These are phyloP conservation scores for Limenitis arthemis DNA, from an alignment of 2,888 invertebrate genomes.

Conservation along the genomic window DNA sequence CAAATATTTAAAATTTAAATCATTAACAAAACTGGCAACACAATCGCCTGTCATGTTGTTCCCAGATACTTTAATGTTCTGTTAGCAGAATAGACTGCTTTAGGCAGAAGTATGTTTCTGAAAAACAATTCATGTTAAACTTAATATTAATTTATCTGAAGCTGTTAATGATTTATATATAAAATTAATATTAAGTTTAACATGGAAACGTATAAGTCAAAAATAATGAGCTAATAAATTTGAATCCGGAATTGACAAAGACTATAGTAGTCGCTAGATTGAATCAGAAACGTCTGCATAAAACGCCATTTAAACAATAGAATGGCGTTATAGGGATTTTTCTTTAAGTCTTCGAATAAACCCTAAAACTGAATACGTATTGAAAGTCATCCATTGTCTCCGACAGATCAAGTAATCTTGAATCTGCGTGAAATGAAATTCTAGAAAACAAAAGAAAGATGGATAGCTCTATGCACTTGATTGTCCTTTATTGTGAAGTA, in stretches of 20 bases:
- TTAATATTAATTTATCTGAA: no score
- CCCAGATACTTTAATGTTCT: constrained; percentile 6
- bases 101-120: no score
- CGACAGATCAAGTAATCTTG: constrained; percentile 18
- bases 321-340: constrained; percentile 16
- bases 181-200: no score
- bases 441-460: constrained; percentile 21
- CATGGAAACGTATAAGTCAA: no score
- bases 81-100: constrained; percentile 11
- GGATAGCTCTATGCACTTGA: constrained; percentile 16
- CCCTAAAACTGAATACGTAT: constrained; percentile 22
- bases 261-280: constrained; percentile 9
- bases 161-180: no score
- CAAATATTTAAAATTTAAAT: not conserved
- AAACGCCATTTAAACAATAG: constrained; percentile 16
- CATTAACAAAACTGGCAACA: constrained; percentile 7
- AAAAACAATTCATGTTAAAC: no score
- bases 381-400: constrained; percentile 19
- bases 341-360: constrained; percentile 19
- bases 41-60: constrained; percentile 11
- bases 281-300: constrained; percentile 12
- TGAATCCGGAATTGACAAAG: no score
- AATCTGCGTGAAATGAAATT: constrained; percentile 23
- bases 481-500: constrained; percentile 9
- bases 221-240: no score